Evolutionary conservation across 2,797 vertebrate species (phyloP), one percentile per base, ranked within the genome.

Genomic region (Coregonus suidteri): DNA sequence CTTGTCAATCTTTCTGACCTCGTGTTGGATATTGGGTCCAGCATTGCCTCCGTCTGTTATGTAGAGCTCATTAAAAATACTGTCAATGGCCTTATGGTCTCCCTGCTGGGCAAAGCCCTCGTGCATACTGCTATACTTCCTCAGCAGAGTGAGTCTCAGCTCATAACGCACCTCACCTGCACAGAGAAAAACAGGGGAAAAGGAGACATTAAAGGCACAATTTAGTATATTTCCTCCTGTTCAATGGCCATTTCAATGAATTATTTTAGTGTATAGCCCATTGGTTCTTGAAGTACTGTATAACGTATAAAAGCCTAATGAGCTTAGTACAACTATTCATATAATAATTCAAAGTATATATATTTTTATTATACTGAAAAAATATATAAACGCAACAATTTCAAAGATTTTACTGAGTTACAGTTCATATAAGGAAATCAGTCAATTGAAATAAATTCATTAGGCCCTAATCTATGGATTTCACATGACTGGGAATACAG

Each of bases 1-100:
- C 71, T 89, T 89, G 56, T 74, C 14, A 74, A 95, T 89, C 1
- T 73, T 75, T 77, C 92, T 75, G 30, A 93, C 83, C 86, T 95
- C 94, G 0, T 95, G 94, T 53, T 95, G 88, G 31, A 84, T 87
- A 78, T 94, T 95, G 41, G 93, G 89, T 54, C 92, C 91, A 4
- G 90, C 91, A 20, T 91, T 74, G 56, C 68, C 41, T 4, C 52
- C 1, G 2, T 83, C 81, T 1, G 86, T 82, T 5, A 94, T 88
- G 77, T 56, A 6, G 52, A 92, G 84, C 7, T 92, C 64, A 14
- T 86, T 85, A 30, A 84, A 94, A 31, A 93, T 64, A 0, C 90
- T 82, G 1, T 91, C 82, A 3, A 94, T 80, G 9, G 80, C 65
- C n/a, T 51, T 87, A 4, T 47, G 83, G 18, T 89, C 83, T 52